These are phyloP conservation scores for Andricus curvator DNA, from an alignment of 2,888 invertebrate species.

Conservation along the genomic window DNA sequence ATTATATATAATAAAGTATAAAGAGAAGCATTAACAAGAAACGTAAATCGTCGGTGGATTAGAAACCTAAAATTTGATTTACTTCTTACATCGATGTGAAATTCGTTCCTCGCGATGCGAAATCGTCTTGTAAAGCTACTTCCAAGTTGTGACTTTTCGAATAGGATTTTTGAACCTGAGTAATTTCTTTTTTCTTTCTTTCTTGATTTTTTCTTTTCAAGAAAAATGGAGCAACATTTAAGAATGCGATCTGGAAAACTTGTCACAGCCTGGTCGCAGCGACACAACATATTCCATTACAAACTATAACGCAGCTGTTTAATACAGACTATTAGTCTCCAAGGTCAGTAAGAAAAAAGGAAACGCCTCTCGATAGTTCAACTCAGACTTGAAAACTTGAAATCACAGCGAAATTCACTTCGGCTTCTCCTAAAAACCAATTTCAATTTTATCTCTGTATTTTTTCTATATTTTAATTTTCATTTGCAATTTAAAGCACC, in stretches of 20 bases:
- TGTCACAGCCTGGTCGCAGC: conserved; percentile 28
- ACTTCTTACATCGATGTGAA: background rate
- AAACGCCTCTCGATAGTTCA: conserved; percentile 47
- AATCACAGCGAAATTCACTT: conserved; percentile 49
- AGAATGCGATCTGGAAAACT: conserved; percentile 6
- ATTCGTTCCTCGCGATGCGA: conserved; percentile 7
- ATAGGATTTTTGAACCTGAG: background rate
- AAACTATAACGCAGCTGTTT: conserved; percentile 56
- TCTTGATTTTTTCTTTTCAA: background rate
- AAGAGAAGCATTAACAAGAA: conserved; percentile 38
- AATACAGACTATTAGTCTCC: conserved; percentile 52
- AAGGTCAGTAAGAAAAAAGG: conserved; percentile 53
- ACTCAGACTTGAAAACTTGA: conserved; percentile 59
- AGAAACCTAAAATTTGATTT: conserved; percentile 4
- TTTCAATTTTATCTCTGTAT: conserved; percentile 23
- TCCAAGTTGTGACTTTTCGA: conserved; percentile 28
- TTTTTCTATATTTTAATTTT: background rate
- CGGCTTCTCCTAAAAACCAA: conserved; percentile 29
- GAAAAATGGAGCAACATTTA: conserved; percentile 23
- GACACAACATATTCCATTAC: conserved; percentile 50
- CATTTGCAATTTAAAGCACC: conserved; percentile 20
- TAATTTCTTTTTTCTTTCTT: background rate
- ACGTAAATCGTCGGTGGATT: conserved; percentile 19
- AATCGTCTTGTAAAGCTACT: conserved; percentile 24
- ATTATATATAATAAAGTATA: conserved; percentile 37